Percentiles rank a stretch among this genome's conserved stretches.
phyloP scores from a whole-genome alignment of 2,797 vertebrate genomes.

The Ibycter americanus region DNA sequence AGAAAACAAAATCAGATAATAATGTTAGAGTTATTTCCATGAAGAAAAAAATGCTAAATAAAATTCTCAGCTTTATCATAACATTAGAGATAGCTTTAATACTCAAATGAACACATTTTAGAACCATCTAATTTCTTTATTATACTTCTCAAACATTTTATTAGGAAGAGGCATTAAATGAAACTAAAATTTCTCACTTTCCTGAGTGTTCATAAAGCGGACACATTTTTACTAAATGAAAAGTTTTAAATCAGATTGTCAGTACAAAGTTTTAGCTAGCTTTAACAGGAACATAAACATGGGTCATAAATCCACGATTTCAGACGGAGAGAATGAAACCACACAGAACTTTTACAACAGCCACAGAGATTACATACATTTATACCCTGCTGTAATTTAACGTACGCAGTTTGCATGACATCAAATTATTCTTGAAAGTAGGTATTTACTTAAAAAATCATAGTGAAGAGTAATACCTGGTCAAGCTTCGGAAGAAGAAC shows the following conservation, averaged over 20 bases:
- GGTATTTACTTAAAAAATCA: not conserved
- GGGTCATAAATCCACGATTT: not conserved
- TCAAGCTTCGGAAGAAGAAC: conserved; percentile 87
- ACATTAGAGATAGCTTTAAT: not conserved
- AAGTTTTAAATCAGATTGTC: not conserved
- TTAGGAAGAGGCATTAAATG: not conserved
- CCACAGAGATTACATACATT: not conserved
- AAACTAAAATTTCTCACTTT: not conserved
- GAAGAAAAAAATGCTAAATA: not conserved
- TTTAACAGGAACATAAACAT: not conserved
- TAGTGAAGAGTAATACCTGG: conserved; percentile 75
- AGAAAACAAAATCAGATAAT: conserved; percentile 23
- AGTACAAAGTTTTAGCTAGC: not conserved
- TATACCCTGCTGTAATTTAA: not conserved
- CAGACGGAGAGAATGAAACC: not conserved
- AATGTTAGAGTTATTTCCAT: not conserved
- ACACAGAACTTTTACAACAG: not conserved
- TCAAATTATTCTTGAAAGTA: not conserved
- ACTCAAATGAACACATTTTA: not conserved
- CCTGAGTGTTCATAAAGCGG: not conserved
- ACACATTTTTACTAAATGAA: not conserved
- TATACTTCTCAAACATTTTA: not conserved
- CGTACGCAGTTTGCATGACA: not conserved
- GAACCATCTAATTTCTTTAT: not conserved
- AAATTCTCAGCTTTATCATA: not conserved